phyloP scores from a whole-genome alignment of 2,888 invertebrate genomes.

The Cheilosia impressa region DNA sequence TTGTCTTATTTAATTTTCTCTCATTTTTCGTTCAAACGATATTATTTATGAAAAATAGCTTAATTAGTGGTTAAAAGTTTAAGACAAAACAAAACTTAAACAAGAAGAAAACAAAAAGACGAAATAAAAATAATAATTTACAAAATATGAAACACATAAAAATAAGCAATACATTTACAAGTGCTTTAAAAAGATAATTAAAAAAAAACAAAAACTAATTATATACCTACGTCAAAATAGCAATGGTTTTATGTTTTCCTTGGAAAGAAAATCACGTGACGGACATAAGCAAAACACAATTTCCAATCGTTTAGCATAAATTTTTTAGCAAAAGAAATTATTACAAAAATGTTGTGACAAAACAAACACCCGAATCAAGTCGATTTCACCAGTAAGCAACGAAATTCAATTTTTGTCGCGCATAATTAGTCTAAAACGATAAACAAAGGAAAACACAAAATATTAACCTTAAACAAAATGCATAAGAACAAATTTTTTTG shows the following conservation, averaged over 20 bases:
- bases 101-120: slow-evolving; percentile 57
- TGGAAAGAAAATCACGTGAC: slow-evolving; percentile 15
- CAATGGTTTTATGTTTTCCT: slow-evolving; percentile 74
- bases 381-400: slow-evolving; percentile 74
- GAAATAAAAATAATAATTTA: slow-evolving; percentile 65
- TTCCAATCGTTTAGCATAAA: slow-evolving; percentile 45
- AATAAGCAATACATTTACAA: slow-evolving; percentile 75
- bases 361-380: slow-evolving; percentile 48
- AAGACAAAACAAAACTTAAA: slow-evolving; percentile 51
- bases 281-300: slow-evolving; percentile 26
- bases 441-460: slow-evolving; percentile 70
- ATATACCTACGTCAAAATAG: slow-evolving; percentile 65
- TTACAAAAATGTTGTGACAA: slow-evolving; percentile 56
- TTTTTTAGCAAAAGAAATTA: slow-evolving; percentile 56
- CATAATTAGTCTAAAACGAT: slow-evolving; percentile 42
- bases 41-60: slow-evolving; percentile 68
- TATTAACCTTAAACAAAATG: slow-evolving; percentile 48
- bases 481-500: slow-evolving; percentile 60
- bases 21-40: slow-evolving; percentile 26
- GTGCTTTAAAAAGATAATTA: slow-evolving; percentile 73
- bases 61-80: slow-evolving; percentile 66
- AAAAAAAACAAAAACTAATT: slow-evolving; percentile 19
- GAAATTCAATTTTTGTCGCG: slow-evolving; percentile 73
- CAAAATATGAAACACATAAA: slow-evolving; percentile 49
- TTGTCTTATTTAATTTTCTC: slow-evolving; percentile 36